Percentiles rank a stretch among this genome's conserved stretches.
phyloP scores from a whole-genome alignment of 2,797 vertebrate species.

The Ara ararauna region DNA sequence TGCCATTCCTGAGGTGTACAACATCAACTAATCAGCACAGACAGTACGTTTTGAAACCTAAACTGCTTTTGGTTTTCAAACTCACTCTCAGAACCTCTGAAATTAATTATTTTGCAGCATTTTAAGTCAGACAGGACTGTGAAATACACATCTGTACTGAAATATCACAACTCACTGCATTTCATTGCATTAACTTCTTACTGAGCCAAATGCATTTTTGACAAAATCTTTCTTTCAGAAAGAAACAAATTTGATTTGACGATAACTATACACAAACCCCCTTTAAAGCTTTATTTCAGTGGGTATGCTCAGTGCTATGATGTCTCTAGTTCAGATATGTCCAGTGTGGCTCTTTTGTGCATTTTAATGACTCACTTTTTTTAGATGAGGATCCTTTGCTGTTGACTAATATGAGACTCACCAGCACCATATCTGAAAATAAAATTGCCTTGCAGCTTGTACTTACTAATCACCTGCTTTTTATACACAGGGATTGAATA shows the following conservation, averaged over 20 bases:
- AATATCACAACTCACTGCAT: background rate
- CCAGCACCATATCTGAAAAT: background rate
- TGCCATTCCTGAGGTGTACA: background rate
- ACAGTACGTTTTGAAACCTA: background rate
- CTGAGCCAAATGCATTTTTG: background rate
- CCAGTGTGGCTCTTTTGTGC: background rate
- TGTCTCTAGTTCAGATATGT: background rate
- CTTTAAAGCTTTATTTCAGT: background rate
- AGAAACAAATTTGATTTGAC: background rate
- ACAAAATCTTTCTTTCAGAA: background rate
- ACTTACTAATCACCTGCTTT: background rate
- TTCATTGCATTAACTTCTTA: background rate
- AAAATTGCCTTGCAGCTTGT: background rate
- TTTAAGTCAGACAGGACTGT: background rate
- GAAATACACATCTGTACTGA: background rate
- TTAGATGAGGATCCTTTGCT: background rate
- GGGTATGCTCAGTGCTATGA: background rate
- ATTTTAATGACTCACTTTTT: background rate
- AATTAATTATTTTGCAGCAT: background rate
- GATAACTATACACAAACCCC: background rate
- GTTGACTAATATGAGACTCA: background rate
- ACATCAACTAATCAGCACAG: background rate
- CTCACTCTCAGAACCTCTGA: background rate
- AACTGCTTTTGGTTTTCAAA: background rate
- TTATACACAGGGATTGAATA: background rate